phyloP scores from a whole-genome alignment of 1,140 invertebrate species.

The Diploscapter pachys region DNA sequence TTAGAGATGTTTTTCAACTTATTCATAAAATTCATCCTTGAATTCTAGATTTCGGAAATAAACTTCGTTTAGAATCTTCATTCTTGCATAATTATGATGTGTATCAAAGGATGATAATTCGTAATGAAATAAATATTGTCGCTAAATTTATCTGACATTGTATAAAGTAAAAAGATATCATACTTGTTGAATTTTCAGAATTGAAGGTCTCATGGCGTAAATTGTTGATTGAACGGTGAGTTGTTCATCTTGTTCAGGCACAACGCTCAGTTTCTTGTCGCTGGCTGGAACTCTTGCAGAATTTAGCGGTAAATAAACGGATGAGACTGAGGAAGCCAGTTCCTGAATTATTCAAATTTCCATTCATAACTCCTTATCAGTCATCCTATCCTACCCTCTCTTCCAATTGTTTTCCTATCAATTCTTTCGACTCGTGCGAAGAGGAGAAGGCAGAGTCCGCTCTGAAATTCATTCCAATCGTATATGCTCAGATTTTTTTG shows the following conservation, averaged over 20 bases:
- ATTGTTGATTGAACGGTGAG: constrained; percentile 30
- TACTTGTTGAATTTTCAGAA: constrained; percentile 11
- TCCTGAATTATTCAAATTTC: constrained; percentile 15
- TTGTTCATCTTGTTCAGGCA: constrained; percentile 40
- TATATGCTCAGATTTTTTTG: too few relatives aligned
- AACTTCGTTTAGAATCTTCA: too few relatives aligned
- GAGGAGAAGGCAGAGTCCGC: too few relatives aligned
- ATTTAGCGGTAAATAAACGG: constrained; percentile 27
- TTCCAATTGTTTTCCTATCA: too few relatives aligned
- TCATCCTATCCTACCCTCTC: not conserved
- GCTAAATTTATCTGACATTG: not conserved
- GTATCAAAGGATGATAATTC: too few relatives aligned
- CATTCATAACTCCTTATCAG: not conserved
- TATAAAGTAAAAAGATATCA: not conserved
- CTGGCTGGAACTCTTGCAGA: constrained; percentile 15
- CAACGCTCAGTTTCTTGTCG: constrained; percentile 40
- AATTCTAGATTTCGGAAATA: too few relatives aligned
- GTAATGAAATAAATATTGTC: too few relatives aligned
- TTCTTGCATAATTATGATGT: too few relatives aligned
- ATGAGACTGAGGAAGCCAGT: constrained; percentile 16
- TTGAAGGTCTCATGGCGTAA: constrained; percentile 23
- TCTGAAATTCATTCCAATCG: too few relatives aligned
- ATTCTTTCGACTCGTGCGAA: too few relatives aligned
- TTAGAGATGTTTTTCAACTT: too few relatives aligned
- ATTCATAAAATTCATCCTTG: too few relatives aligned